Percentiles rank a stretch among this genome's conserved stretches.
These are phyloP conservation scores for Phataginus tricuspis DNA, from an alignment of 2,797 vertebrate genomes.

Conservation along the genomic window DNA sequence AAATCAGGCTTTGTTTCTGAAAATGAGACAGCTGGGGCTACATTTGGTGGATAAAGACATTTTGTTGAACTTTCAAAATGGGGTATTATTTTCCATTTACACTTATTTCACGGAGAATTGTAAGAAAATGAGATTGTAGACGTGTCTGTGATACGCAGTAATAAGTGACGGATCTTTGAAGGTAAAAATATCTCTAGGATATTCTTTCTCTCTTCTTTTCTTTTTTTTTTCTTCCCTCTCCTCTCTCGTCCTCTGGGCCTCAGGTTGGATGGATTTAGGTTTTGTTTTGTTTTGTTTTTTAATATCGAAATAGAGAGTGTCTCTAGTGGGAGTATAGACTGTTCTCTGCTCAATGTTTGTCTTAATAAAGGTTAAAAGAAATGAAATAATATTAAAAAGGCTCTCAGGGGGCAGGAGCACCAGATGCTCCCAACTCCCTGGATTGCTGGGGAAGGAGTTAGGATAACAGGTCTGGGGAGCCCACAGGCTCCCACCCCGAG, in stretches of 20 bases:
- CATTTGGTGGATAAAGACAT: conserved; percentile 75
- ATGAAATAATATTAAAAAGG: conserved; percentile 83
- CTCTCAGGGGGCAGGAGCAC: conserved; percentile 67
- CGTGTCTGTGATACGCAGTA: conserved; percentile 69
- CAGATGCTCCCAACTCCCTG: conserved; percentile 64
- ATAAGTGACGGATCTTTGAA: conserved; percentile 84
- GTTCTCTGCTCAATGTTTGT: conserved; percentile 79
- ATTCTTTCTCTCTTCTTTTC: conserved; percentile 53
- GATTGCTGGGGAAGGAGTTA: background rate
- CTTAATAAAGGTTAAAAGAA: conserved; percentile 84
- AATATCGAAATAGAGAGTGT: conserved; percentile 79
- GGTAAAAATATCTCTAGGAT: conserved; percentile 82
- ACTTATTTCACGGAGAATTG: conserved; percentile 70
- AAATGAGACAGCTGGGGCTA: conserved; percentile 71
- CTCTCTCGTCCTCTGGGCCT: conserved; percentile 56
- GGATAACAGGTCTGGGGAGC: background rate
- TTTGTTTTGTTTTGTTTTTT: conserved; percentile 80
- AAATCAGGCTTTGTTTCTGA: conserved; percentile 71
- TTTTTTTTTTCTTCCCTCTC: background rate
- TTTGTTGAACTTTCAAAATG: conserved; percentile 78
- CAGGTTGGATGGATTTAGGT: conserved; percentile 74
- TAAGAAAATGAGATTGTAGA: conserved; percentile 76
- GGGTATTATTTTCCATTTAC: conserved; percentile 74
- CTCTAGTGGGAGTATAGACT: conserved; percentile 75
- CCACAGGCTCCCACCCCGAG: background rate